phyloP scores from a whole-genome alignment of 1,140 invertebrate genomes.

The Polypedilum vanderplanki region DNA sequence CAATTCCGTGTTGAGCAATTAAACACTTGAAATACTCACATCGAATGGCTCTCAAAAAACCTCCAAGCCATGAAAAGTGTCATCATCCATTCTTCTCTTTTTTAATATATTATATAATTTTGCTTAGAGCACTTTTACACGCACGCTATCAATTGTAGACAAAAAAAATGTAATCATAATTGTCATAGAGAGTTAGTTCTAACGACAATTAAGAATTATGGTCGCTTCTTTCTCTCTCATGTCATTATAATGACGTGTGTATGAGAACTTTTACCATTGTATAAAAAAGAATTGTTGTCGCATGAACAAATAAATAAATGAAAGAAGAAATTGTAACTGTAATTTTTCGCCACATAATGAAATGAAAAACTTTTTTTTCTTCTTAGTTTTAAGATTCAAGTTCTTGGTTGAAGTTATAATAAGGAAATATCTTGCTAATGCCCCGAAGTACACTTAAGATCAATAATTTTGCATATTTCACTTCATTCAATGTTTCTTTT shows the following conservation, averaged over 20 bases:
- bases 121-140: constrained; percentile 3
- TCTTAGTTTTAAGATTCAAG: neutral
- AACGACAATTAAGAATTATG: neutral
- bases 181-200: neutral
- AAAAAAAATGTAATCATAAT: neutral
- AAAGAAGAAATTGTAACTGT: constrained; percentile 13
- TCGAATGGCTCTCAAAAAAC: neutral
- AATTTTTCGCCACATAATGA: neutral
- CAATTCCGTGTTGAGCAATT: constrained; percentile 17
- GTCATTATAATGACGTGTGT: neutral
- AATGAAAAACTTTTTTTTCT: neutral
- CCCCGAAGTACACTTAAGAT: constrained; percentile 1
- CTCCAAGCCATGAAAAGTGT: constrained; percentile 2
- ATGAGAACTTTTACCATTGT: neutral
- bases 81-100: neutral
- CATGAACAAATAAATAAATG: neutral
- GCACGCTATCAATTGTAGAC: constrained; percentile 16
- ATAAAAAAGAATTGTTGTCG: neutral
- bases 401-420: neutral
- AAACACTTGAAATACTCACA: constrained; percentile 10
- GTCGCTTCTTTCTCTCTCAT: too few species aligned
- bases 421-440: neutral
- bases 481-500: neutral
- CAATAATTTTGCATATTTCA: constrained; percentile 14
- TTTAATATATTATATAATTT: neutral